phyloP scores from a whole-genome alignment of 2,888 invertebrate species.

The Orchestes rusci region DNA sequence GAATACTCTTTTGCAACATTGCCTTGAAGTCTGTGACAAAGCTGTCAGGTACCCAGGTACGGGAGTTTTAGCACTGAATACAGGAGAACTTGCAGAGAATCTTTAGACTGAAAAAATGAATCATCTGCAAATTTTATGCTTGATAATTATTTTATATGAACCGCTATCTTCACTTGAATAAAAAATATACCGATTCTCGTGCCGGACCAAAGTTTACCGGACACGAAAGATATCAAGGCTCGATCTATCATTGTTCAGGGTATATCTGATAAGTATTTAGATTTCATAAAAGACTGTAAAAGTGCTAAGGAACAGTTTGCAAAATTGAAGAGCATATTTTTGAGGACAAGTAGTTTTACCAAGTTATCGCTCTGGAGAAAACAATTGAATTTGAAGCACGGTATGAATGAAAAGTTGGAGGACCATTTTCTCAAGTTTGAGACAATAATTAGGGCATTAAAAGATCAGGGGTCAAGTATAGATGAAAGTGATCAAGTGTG shows the following conservation, averaged over 20 bases:
- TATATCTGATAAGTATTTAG: conserved; percentile 27
- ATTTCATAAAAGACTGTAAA: conserved; percentile 13
- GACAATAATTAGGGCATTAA: conserved; percentile 24
- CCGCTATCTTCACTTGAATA: too few relatives aligned
- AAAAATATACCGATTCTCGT: too few relatives aligned
- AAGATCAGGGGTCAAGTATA: conserved; percentile 24
- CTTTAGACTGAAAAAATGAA: too few relatives aligned
- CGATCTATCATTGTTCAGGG: conserved; percentile 19
- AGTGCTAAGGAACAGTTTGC: background rate
- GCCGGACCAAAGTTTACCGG: too few relatives aligned
- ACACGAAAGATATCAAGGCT: conserved; percentile 26
- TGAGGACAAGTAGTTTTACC: conserved; percentile 25
- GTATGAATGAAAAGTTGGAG: conserved; percentile 20
- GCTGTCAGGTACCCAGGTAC: too few relatives aligned
- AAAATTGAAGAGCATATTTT: conserved; percentile 22
- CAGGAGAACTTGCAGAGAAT: too few relatives aligned
- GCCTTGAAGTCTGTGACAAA: too few relatives aligned
- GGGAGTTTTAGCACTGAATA: too few relatives aligned
- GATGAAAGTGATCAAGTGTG: conserved; percentile 24
- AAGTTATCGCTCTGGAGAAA: conserved; percentile 25
- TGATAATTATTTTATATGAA: too few relatives aligned
- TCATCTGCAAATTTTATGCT: too few relatives aligned
- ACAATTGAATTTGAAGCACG: conserved; percentile 16
- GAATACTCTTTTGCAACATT: too few relatives aligned
- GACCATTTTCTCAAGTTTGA: conserved; percentile 29